Evolutionary conservation across 2,888 invertebrate species (phyloP).

Genomic region (Melitaea athalia): DNA sequence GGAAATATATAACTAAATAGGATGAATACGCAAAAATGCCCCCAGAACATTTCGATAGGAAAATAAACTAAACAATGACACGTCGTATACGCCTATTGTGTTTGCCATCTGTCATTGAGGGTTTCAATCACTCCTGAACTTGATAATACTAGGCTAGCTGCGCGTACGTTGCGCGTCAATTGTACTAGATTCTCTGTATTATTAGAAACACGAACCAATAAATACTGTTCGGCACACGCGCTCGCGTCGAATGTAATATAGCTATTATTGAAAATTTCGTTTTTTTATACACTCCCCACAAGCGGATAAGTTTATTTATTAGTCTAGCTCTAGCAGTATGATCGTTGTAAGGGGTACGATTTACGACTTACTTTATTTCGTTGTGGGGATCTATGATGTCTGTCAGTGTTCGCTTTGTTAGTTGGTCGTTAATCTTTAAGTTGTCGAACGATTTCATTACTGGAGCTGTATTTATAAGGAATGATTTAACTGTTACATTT

Average conservation of each 20-base stretch:
- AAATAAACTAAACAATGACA: slow-evolving; percentile 67
- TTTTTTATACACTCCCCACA: slow-evolving; percentile 59
- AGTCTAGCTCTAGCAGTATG: slow-evolving; percentile 67
- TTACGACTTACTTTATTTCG: slow-evolving; percentile 71
- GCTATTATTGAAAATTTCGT: slow-evolving; percentile 59
- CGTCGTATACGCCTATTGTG: slow-evolving; percentile 59
- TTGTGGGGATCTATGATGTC: slow-evolving; percentile 61
- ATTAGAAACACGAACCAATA: slow-evolving; percentile 44
- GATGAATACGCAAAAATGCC: slow-evolving; percentile 74
- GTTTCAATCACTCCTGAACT: slow-evolving; percentile 61
- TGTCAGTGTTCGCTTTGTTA: slow-evolving; percentile 66
- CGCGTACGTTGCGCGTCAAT: slow-evolving; percentile 49
- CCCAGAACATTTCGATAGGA: slow-evolving; percentile 60
- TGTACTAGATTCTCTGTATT: slow-evolving; percentile 49
- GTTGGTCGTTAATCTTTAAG: slow-evolving; percentile 50
- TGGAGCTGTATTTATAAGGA: slow-evolving; percentile 34
- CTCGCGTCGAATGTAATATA: slow-evolving; percentile 57
- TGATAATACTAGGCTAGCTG: slow-evolving; percentile 66
- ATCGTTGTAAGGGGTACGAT: slow-evolving; percentile 66
- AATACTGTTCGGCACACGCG: slow-evolving; percentile 62
- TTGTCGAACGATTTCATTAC: slow-evolving; percentile 52
- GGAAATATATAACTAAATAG: slow-evolving; percentile 34
- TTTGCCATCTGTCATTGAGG: slow-evolving; percentile 75
- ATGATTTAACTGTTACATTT: slow-evolving; percentile 15
- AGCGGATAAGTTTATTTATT: slow-evolving; percentile 77